Percentiles rank a stretch among this genome's conserved stretches.
Conservation (phyloP, 37 sponge, comb jelly and placozoan species). For the Geodia barretti region DNA sequence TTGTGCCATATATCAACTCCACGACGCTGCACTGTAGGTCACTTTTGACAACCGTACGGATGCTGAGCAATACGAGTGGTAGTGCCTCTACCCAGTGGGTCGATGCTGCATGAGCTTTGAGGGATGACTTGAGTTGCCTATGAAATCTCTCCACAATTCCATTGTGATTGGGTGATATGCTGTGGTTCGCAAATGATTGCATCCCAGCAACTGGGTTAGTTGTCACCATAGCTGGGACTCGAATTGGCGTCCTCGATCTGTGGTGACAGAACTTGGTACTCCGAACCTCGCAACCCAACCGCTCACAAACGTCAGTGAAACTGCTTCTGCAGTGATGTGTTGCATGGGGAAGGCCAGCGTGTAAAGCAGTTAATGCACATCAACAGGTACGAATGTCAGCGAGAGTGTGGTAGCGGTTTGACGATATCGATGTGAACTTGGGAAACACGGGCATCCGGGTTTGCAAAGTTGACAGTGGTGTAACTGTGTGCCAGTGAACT, state of each 20-base stretch:
- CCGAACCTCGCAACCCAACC: constrained; percentile 6
- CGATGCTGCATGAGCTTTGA: background rate
- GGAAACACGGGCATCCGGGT: constrained; percentile 19
- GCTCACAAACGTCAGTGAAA: background rate
- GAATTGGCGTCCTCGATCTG: constrained; percentile 14
- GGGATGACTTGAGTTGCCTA: constrained; percentile 18
- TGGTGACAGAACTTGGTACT: constrained; percentile 13
- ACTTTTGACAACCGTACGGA: constrained; percentile 24
- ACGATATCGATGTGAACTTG: too few relatives aligned
- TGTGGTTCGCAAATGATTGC: constrained; percentile 9
- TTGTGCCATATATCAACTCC: constrained; percentile 27
- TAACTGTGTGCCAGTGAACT: too few relatives aligned
- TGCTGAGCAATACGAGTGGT: constrained; percentile 32
- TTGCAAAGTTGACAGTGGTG: background rate
- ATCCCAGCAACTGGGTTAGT: constrained; percentile 6
- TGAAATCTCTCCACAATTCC: constrained; percentile 39
- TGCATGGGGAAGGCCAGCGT: constrained; percentile 14
- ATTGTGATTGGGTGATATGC: constrained; percentile 47
- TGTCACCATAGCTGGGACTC: constrained; percentile 17
- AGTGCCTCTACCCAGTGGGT: constrained; percentile 19
- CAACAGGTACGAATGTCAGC: constrained; percentile 10
- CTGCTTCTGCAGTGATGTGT: too few relatives aligned
- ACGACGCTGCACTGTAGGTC: constrained; percentile 13
- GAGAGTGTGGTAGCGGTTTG: constrained; percentile 2
- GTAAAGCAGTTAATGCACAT: constrained; percentile 25